These are phyloP conservation scores for Tachystola acroxantha DNA, from an alignment of 2,888 invertebrate genomes.

Conservation along the genomic window DNA sequence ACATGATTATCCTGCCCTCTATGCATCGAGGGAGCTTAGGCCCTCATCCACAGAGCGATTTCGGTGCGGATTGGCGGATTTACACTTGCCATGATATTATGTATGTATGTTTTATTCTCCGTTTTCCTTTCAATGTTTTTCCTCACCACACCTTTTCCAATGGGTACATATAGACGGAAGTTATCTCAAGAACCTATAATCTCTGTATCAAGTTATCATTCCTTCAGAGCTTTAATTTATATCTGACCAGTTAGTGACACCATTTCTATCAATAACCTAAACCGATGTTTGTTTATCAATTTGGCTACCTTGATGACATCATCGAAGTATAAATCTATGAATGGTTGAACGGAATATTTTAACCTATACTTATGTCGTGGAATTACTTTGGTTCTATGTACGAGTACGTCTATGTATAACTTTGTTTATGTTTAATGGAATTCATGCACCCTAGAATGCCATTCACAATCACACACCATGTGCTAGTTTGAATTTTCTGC, in stretches of 20 bases:
- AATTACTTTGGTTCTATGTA: conserved; percentile 12
- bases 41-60: too few relatives aligned
- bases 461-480: conserved; percentile 31
- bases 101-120: too few relatives aligned
- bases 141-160: too few relatives aligned
- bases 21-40: too few relatives aligned
- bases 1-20: neutral
- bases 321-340: neutral
- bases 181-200: too few relatives aligned
- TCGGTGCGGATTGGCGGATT: too few relatives aligned
- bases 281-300: neutral
- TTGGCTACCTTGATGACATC: conserved; percentile 1
- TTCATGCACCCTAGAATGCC: conserved; percentile 26
- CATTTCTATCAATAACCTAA: neutral
- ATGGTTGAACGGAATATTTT: neutral
- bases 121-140: too few relatives aligned
- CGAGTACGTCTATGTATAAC: conserved; percentile 23
- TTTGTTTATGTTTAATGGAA: conserved; percentile 12
- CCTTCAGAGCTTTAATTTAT: too few relatives aligned
- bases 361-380: conserved; percentile 3
- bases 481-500: conserved; percentile 23
- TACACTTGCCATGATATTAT: too few relatives aligned
- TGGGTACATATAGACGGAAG: too few relatives aligned
- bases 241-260: neutral
- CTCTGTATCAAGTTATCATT: too few relatives aligned